Evolutionary conservation across 2,113 vertebrate species (phyloP).

Genomic region (Amphiprion ocellaris): DNA sequence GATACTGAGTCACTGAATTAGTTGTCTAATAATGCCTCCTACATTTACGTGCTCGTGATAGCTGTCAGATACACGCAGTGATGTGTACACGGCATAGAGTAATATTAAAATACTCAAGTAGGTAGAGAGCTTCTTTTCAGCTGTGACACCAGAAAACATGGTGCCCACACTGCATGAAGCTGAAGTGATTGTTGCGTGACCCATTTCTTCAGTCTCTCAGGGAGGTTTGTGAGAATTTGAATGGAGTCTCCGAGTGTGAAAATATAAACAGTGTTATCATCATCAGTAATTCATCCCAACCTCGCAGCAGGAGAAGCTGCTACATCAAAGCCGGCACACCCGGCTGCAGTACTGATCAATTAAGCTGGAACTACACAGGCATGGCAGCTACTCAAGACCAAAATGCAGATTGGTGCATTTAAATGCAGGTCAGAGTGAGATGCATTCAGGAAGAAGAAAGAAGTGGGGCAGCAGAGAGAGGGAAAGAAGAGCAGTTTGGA

Average conservation of each 20-base stretch:
- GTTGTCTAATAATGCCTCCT: too few relatives aligned
- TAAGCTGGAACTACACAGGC: constrained; percentile 25
- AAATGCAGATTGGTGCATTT: constrained; percentile 71
- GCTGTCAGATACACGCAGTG: too few relatives aligned
- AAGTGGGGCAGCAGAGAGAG: constrained; percentile 66
- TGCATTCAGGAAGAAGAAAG: constrained; percentile 46
- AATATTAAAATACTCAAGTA: too few relatives aligned
- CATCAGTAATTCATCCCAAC: constrained; percentile 50
- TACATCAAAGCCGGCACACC: constrained; percentile 54
- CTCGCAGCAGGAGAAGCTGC: constrained; percentile 28
- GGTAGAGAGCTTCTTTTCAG: too few relatives aligned
- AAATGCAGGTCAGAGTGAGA: constrained; percentile 69
- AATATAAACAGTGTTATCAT: constrained; percentile 47
- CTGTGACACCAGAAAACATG: too few relatives aligned
- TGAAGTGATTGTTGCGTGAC: too few relatives aligned
- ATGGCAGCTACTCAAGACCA: background rate
- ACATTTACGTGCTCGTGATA: too few relatives aligned
- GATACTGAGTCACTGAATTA: too few relatives aligned
- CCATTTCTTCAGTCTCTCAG: constrained; percentile 26
- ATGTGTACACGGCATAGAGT: too few relatives aligned
- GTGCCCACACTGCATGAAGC: too few relatives aligned
- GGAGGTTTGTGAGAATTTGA: constrained; percentile 18
- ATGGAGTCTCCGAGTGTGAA: constrained; percentile 5
- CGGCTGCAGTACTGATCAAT: constrained; percentile 50
- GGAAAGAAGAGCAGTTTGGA: background rate